These are phyloP conservation scores for Sandelia bainsii DNA, from an alignment of 2,797 vertebrate species.

Conservation along the genomic window DNA sequence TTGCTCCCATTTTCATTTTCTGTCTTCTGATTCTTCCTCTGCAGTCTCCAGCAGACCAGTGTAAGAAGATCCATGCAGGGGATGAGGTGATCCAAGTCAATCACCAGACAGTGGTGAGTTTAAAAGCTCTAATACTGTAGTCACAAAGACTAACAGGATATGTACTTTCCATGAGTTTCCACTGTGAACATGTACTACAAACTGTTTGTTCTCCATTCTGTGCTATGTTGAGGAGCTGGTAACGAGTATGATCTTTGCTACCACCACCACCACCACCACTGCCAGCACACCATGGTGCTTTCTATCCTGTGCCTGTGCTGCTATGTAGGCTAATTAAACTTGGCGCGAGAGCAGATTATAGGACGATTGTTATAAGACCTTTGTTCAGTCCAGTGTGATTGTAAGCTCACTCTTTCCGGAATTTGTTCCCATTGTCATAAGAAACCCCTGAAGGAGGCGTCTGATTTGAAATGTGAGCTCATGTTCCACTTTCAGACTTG, in stretches of 20 bases:
- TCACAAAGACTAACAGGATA: constrained; percentile 4
- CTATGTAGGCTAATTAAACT: constrained; percentile 69
- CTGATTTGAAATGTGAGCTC: constrained; percentile 54
- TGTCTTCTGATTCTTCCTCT: constrained; percentile 31
- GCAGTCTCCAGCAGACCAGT: constrained; percentile 87
- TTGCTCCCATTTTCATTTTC: constrained; percentile 1
- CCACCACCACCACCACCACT: constrained; percentile 20
- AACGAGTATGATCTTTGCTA: constrained; percentile 45
- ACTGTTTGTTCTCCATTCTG: constrained; percentile 38
- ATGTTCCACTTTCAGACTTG: constrained; percentile 61
- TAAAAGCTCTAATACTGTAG: not conserved
- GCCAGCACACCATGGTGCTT: constrained; percentile 34
- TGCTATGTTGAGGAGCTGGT: constrained; percentile 38
- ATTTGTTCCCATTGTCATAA: constrained; percentile 52
- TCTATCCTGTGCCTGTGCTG: constrained; percentile 52
- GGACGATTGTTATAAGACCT: constrained; percentile 54
- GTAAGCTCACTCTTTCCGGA: constrained; percentile 41
- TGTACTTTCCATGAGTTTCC: constrained; percentile 13
- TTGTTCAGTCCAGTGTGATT: constrained; percentile 53
- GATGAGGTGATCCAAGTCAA: constrained; percentile 89
- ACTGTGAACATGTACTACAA: constrained; percentile 14
- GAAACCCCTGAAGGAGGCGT: constrained; percentile 45
- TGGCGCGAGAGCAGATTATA: constrained; percentile 55
- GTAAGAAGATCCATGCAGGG: constrained; percentile 88
- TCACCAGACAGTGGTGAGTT: constrained; percentile 87